Conservation (phyloP, 2,888 invertebrate species). For the Bruchidius siliquastri region DNA sequence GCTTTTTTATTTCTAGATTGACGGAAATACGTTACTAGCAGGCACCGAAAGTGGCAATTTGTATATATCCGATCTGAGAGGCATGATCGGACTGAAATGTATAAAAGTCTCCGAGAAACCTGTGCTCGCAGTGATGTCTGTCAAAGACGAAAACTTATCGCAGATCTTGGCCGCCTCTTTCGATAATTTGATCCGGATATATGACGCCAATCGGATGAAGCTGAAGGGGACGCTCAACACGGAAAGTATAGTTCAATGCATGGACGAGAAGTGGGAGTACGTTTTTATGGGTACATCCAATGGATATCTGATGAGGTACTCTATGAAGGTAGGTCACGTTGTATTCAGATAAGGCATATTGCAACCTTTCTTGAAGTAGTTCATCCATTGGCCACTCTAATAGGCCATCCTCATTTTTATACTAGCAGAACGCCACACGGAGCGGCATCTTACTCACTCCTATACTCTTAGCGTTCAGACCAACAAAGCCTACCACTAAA, state of each 20-base stretch:
- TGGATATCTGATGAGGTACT: slow-evolving; percentile 66
- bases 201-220: slow-evolving; percentile 55
- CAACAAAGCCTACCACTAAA: too few species aligned
- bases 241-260: slow-evolving; percentile 61
- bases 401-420: too few species aligned
- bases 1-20: background rate
- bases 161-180: slow-evolving; percentile 58
- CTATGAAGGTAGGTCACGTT: slow-evolving; percentile 55
- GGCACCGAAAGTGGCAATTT: slow-evolving; percentile 62
- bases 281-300: slow-evolving; percentile 69
- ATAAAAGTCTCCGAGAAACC: background rate
- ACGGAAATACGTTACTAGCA: slow-evolving; percentile 41
- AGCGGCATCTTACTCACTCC: too few species aligned
- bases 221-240: slow-evolving; percentile 26
- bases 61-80: slow-evolving; percentile 52
- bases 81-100: background rate
- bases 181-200: slow-evolving; percentile 58
- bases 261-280: slow-evolving; percentile 68
- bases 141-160: background rate
- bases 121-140: background rate
- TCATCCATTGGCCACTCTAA: too few species aligned
- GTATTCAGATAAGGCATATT: too few species aligned
- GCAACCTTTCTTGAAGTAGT: too few species aligned
- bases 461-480: too few species aligned
- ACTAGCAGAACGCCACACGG: too few species aligned